Base-by-base conservation (phyloP, 2,113 vertebrate genomes). In the Ciconia stormi region DNA sequence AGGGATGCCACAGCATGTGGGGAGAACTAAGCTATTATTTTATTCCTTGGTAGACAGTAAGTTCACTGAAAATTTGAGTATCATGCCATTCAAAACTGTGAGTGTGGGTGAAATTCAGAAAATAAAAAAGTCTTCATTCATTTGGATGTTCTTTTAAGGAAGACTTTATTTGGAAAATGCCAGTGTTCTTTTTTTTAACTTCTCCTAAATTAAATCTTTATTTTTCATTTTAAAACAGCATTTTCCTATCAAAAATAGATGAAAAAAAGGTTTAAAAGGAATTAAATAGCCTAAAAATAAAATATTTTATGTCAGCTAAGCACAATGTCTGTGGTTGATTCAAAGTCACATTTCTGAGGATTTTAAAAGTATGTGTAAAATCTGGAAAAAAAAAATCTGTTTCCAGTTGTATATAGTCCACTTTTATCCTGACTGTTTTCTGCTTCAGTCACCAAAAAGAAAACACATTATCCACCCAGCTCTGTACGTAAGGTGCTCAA, bases 321-420 rank as follows among this genome's bases (percentile, higher is more conserved):
- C 42, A 65, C 49, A 44, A 61, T 36, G 23, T 44, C 83, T 89
- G 58, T 26, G 19, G n/a, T 18, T 87, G 63, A 65, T 90, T 69
- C 53, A 66, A 84, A 93, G 87, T 62, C 69, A 82, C 50, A 23
- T 89, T 95, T 84, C 47, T 63, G 74, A 93, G 50, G 50, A 21
- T 70, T 90, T 90, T 86, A 34, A 73, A 70, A 62, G 42, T 78
- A 89, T 63, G 80, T 92, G 65, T 84, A 94, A 87, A 91, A 74
- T 86, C 67, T 36, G 44, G 5, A 5, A 5, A 32, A 53, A 46
- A 13, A 65, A 19, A 7, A 40, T 21, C 42, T 76, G 11, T 30
- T 90, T 93, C 82, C 61, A 82, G 42, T 47, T 91, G 34, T 38
- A 17, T 52, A 5, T n/a, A 67, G 56, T 18, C 36, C 36, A 36